Conservation (phyloP, 2,113 vertebrate species). For the Apteryx owenii region DNA sequence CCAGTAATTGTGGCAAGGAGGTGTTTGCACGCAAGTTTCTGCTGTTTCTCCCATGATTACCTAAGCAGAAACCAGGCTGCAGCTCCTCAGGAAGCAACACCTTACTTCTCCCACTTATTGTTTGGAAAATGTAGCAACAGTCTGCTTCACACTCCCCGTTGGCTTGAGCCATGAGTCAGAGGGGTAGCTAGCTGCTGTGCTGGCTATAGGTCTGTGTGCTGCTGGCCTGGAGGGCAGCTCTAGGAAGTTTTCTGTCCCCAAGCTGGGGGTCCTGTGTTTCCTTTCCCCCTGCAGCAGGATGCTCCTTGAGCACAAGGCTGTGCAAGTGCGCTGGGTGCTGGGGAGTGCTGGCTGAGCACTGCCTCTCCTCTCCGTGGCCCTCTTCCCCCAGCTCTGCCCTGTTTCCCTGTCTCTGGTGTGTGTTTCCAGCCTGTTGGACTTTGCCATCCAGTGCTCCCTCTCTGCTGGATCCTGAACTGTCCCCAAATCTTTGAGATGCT, state of each 20-base stretch:
- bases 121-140: not conserved
- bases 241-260: accelerated
- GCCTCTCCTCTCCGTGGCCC: too few relatives aligned
- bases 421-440: not conserved
- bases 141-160: not conserved
- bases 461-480: not conserved
- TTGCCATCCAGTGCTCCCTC: too few relatives aligned
- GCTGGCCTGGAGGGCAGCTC: accelerated
- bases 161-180: accelerated
- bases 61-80: not conserved
- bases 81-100: not conserved
- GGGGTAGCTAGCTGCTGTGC: not conserved
- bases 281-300: not conserved
- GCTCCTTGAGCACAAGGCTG: not conserved
- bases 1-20: not conserved
- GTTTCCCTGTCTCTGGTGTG: not conserved
- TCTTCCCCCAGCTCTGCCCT: too few relatives aligned
- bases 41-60: not conserved
- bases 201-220: accelerated
- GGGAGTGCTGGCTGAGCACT: too few relatives aligned
- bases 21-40: not conserved
- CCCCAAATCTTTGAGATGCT: not conserved
- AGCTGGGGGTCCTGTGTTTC: not conserved
- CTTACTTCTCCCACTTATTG: not conserved
- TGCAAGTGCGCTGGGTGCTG: not conserved